These are phyloP conservation scores for Hesperophylax magnus DNA, from an alignment of 1,140 invertebrate species.

Conservation along the genomic window DNA sequence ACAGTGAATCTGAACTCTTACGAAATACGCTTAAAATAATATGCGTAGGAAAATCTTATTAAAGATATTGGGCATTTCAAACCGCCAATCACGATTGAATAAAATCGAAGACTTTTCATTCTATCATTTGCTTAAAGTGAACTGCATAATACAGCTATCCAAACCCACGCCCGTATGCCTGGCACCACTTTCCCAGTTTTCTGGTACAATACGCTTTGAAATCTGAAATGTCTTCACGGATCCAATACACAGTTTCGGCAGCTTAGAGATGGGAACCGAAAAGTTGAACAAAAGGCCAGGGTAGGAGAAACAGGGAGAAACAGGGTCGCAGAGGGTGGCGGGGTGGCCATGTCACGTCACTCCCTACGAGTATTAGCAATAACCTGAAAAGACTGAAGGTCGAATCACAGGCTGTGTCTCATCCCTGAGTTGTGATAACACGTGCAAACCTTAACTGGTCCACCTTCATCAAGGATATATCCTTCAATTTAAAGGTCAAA, in stretches of 20 bases:
- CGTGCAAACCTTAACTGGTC: background rate
- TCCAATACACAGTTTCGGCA: slow-evolving; percentile 27
- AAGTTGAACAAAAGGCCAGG: slow-evolving; percentile 21
- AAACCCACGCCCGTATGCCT: slow-evolving; percentile 2
- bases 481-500: too few species aligned
- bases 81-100: too few species aligned
- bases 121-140: too few species aligned
- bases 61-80: too few species aligned
- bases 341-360: slow-evolving; percentile 48
- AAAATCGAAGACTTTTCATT: too few species aligned
- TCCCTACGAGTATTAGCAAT: slow-evolving; percentile 54
- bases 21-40: too few species aligned
- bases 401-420: slow-evolving; percentile 1
- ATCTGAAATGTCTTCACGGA: slow-evolving; percentile 23
- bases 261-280: slow-evolving; percentile 25
- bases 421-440: slow-evolving; percentile 13
- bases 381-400: slow-evolving; percentile 45
- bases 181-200: background rate
- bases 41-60: too few species aligned
- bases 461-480: background rate
- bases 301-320: background rate
- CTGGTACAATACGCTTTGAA: slow-evolving; percentile 21
- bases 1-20: too few species aligned
- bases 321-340: slow-evolving; percentile 10
- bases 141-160: background rate